Base-by-base conservation (phyloP, 1,140 invertebrate genomes). In the Centruroides vittatus region DNA sequence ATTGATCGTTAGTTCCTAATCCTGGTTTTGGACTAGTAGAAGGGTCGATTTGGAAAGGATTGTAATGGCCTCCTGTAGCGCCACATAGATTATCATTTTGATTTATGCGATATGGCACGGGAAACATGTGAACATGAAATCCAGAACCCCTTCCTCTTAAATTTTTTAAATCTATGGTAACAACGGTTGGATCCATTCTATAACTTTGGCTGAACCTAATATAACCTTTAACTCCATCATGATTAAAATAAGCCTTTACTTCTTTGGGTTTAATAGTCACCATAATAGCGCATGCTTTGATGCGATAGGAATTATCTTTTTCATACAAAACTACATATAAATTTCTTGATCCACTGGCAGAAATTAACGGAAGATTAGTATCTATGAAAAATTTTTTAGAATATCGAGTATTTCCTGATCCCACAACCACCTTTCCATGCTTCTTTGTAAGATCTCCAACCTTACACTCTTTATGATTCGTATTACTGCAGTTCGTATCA, bases 301-400 rank as follows among this genome's bases (percentile, higher is more conserved):
- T 87, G 52, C 83, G 84, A 64, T 91, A 86, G 3, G 80, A 72
- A 70, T 89, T 86, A 51, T 81, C 81, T 58, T 82, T 81, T 68
- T 94, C 89, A 69, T 86, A 91, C 11, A 95, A 76, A 8, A 91
- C 89, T 23, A 94, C 74, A 73, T 90, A 93, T 9, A 93, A 74
- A 54, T 82, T 82, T 54, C 89, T 65, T 6, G 80, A 69, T 80
- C 84, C 34, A 79, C 82, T 68, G 81, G 85, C 61, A 80, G 82
- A 61, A 85, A 76, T 74, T 84, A 76, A 59, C 6, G 67, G 61
- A 3, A 73, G 58, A 57, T 67, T 66, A 5, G 66, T 59, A 59
- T 73, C 72, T 11, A 70, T 59, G 48, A 67, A 70, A 9, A 67
- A 61, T 12, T 62, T 63, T 56, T 67, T 68, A 4, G 65, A 65